A percentile compares a stretch with the other conserved stretches of the same genome.
Evolutionary conservation across 1,140 invertebrate genomes (phyloP).

Genomic region (Brachionus angularis): DNA sequence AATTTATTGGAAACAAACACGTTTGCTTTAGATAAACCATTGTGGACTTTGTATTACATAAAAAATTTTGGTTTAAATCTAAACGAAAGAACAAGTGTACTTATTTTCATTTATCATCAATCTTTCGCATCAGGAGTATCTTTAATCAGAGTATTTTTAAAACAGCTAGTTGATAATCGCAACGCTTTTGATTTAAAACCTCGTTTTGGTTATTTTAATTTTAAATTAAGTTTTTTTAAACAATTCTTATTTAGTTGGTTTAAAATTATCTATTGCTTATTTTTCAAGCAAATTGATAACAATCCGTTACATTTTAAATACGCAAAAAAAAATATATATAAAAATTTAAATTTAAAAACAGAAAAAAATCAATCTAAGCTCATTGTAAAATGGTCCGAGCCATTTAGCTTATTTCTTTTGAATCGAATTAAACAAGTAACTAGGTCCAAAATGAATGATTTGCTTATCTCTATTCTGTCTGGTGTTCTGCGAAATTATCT

Average conservation of each 20-base stretch:
- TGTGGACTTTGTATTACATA: slow-evolving; percentile 30
- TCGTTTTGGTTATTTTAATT: slow-evolving; percentile 5
- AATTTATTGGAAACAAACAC: background rate
- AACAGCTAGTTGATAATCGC: slow-evolving; percentile 32
- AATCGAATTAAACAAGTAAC: slow-evolving; percentile 42
- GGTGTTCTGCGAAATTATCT: slow-evolving; percentile 26
- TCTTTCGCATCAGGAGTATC: slow-evolving; percentile 10
- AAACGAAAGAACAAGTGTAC: slow-evolving; percentile 18
- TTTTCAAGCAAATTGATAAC: background rate
- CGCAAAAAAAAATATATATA: background rate
- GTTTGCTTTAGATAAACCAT: slow-evolving; percentile 30
- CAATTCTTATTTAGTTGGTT: slow-evolving; percentile 7
- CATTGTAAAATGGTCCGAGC: slow-evolving; percentile 24
- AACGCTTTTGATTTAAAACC: slow-evolving; percentile 40
- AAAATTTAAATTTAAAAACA: slow-evolving; percentile 12
- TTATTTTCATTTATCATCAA: slow-evolving; percentile 36
- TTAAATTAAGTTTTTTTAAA: background rate
- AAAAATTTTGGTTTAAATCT: slow-evolving; percentile 24
- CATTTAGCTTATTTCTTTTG: slow-evolving; percentile 29
- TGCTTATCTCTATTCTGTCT: background rate
- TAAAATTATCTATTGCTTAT: background rate
- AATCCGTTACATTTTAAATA: slow-evolving; percentile 10
- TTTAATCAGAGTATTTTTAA: slow-evolving; percentile 24
- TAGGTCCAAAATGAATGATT: slow-evolving; percentile 37
- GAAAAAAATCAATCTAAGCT: background rate